Conservation (phyloP, 2,113 vertebrate species). For the Pelecanoides urinatrix region DNA sequence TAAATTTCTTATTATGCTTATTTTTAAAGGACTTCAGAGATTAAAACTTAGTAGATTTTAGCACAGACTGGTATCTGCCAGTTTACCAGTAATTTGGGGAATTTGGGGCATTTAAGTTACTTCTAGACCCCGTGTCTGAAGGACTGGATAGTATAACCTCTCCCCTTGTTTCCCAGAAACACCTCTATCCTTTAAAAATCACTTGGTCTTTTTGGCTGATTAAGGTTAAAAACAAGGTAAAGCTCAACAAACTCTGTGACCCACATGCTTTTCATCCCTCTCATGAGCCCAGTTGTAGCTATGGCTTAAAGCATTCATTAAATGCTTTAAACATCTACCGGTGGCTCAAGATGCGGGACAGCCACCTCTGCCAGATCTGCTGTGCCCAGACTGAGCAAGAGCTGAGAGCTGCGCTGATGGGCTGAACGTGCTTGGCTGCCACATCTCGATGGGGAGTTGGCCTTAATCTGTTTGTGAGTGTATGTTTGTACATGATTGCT, state of each 20-base stretch:
- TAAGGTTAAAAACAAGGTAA: not conserved
- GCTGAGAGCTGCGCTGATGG: rapidly evolving
- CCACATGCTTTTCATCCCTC: not conserved
- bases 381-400: not conserved
- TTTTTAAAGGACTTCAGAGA: not conserved
- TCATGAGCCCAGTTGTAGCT: not conserved
- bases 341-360: rapidly evolving
- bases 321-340: not conserved
- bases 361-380: not conserved
- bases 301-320: not conserved
- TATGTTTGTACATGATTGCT: not conserved
- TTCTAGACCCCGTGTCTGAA: not conserved
- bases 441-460: rapidly evolving
- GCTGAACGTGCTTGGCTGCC: not conserved
- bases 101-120: not conserved
- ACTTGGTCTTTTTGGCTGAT: not conserved
- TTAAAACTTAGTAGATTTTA: not conserved
- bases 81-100: not conserved
- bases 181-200: not conserved
- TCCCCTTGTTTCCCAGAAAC: not conserved
- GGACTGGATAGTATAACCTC: not conserved
- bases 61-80: not conserved
- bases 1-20: not conserved
- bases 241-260: not conserved
- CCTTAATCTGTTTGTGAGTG: not conserved